Base-by-base conservation (phyloP, 2,888 invertebrate species). In the Sinotaia quadrata region DNA sequence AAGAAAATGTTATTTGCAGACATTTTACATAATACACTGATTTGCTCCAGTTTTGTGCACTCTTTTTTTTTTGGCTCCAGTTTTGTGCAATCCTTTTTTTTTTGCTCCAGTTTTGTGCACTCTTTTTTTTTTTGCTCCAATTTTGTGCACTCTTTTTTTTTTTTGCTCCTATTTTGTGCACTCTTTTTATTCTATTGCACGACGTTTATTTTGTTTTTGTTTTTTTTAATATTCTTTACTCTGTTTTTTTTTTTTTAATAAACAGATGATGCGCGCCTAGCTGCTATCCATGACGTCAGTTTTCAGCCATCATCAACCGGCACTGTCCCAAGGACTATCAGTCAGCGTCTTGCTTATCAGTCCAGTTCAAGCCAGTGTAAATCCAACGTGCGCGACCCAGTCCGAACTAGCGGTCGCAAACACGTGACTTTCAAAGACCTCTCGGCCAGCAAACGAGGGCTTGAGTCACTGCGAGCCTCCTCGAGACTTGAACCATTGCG, bases 401-500 rank as follows among this genome's bases (percentile, higher is more conserved):
- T 72, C 34, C 33, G 74, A 29, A 36, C 47, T 31, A 72, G 72
- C 60, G 44, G 58, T 34, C 69, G 76, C 37, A 76, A 76, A 41
- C 74, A 74, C 67, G 76, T 76, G 56, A 76, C 76, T 15, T 76
- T 76, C 66, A 71, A 71, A 36, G 76, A 76, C 59, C 58, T 69
- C 44, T 54, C 56, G 10, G 65, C 65, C 7, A 56, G 65, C 27
- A 65, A 65, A 29, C 24, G 65, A n/a, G 65, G 44, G 5, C 31
- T 41, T 21, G 31, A 47, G 10, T 44, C 65, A 3, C 18, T 33
- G 21, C 10, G 15, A 4, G 27, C 36, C n/a, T n/a, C n/a, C n/a
- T n/a, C n/a, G n/a, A n/a, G n/a, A n/a, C n/a, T n/a, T n/a, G n/a
- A n/a, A n/a, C n/a, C n/a, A n/a, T n/a, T n/a, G n/a, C n/a, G n/a